phyloP scores from a whole-genome alignment of 2,888 invertebrate genomes.

The Meta bourneti region DNA sequence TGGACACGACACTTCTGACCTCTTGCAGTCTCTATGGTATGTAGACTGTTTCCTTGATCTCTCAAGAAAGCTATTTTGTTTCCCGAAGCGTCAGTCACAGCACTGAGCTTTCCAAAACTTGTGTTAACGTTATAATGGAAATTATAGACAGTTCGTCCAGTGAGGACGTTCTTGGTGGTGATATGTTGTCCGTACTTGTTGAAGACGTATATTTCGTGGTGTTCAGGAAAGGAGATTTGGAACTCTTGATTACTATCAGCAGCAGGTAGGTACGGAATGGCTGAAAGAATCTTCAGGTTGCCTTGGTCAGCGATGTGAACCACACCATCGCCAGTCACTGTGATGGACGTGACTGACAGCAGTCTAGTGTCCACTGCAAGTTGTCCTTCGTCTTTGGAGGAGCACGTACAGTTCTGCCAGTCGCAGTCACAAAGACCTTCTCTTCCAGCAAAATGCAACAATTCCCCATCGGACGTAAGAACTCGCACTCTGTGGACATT shows the following conservation, averaged over 20 bases:
- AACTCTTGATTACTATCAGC: conserved; percentile 85
- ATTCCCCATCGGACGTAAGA: conserved; percentile 95
- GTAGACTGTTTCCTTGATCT: conserved; percentile 85
- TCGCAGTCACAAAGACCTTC: conserved; percentile 94
- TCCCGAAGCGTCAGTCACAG: conserved; percentile 95
- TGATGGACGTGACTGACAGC: conserved; percentile 94
- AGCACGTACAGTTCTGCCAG: conserved; percentile 84
- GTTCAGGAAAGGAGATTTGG: conserved; percentile 96
- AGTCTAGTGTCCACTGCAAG: conserved; percentile 95
- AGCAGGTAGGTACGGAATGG: conserved; percentile 78
- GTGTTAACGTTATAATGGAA: conserved; percentile 98
- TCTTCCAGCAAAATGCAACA: conserved; percentile 95
- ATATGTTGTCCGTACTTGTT: conserved; percentile 97
- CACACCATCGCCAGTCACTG: conserved; percentile 95
- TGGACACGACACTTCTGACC: conserved; percentile 91
- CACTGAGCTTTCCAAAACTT: conserved; percentile 95
- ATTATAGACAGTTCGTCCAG: conserved; percentile 94
- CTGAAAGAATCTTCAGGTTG: conserved; percentile 80
- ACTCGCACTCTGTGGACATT: conserved; percentile 94
- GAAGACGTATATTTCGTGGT: conserved; percentile 96
- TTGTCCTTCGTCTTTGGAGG: conserved; percentile 83
- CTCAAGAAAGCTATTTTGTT: conserved; percentile 82
- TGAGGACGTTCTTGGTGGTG: conserved; percentile 94
- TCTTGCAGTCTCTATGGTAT: conserved; percentile 87
- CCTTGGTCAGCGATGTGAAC: conserved; percentile 97